Evolutionary conservation across 2,113 vertebrate species (phyloP), one percentile per base, ranked within the genome.

Genomic region (Nannospalax galili): DNA sequence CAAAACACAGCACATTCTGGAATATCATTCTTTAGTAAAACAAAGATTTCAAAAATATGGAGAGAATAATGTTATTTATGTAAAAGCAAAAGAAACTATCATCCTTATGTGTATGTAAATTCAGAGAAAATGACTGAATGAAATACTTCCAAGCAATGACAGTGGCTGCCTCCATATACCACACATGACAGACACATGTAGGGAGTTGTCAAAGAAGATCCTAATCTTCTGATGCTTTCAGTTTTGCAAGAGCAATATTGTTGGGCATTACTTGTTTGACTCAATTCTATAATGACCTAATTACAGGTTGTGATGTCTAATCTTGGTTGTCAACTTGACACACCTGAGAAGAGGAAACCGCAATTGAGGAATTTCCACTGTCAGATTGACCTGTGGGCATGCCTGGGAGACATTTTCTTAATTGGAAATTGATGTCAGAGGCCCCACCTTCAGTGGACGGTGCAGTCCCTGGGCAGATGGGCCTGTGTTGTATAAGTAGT

Each of bases 1-100:
- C 30, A 78, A 69, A 67, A 32, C 3, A 11, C 30, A 30, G 2
- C 9, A 15, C 12, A 35, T 7, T 12, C 67, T 35, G 12, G 26
- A 65, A 89, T 8, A 48, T 60, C 0, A 69, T 32, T 64, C 10
- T 80, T 89, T 15, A 72, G 70, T 90, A 17, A 79, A 84, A n/a
- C n/a, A 81, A 67, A 60, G 3, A 79, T 96, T 93, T 74, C 20
- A 82, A 85, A 90, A 79, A 52, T 52, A 69, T 30, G 28, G 37
- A 60, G 15, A 89, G 37, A 52, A 84, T 69, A 87, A 65, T 84
- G 78, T 42, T 70, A 82, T 48, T 85, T 77, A 30, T 90, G 3
- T 37, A 86, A 56, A 88, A 92, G 45, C 8, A 40, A 91, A 93
- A 96, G 52, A 88, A 84, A 81, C 64, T 80, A 69, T 7, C n/a